Evolutionary conservation across 2,797 vertebrate genomes (phyloP).

Genomic region (Enteromius fasciolatus): DNA sequence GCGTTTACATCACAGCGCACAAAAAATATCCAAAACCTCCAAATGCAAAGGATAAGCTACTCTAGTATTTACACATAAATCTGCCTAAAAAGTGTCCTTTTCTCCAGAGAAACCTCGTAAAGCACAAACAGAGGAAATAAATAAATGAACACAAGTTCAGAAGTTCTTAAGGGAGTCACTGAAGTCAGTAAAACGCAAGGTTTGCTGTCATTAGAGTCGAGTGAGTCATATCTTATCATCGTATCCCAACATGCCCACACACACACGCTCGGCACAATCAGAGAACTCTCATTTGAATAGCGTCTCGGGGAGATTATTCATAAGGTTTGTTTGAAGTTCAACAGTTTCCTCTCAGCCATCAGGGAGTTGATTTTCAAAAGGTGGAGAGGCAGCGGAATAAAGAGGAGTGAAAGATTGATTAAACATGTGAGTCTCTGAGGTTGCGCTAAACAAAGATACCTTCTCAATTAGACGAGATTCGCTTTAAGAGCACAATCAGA

Average conservation of each 20-base stretch:
- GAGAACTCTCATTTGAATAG: conserved; percentile 74
- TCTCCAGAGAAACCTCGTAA: conserved; percentile 25
- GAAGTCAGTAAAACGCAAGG: conserved; percentile 41
- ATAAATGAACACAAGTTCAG: conserved; percentile 44
- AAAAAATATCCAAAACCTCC: neutral
- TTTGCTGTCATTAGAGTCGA: conserved; percentile 50
- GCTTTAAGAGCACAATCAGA: conserved; percentile 62
- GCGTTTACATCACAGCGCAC: neutral
- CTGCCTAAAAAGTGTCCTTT: conserved; percentile 23
- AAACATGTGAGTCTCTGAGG: conserved; percentile 68
- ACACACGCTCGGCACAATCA: conserved; percentile 66
- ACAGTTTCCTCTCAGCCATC: conserved; percentile 74
- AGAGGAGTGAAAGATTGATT: conserved; percentile 73
- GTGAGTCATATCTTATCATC: conserved; percentile 52
- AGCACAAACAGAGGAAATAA: conserved; percentile 20
- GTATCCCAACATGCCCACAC: conserved; percentile 67
- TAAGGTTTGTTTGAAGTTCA: conserved; percentile 83
- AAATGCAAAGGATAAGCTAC: neutral
- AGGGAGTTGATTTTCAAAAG: conserved; percentile 78
- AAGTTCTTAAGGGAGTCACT: conserved; percentile 41
- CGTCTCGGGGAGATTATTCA: conserved; percentile 75
- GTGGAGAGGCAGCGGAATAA: conserved; percentile 71
- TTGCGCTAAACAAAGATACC: conserved; percentile 63
- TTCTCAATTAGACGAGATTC: conserved; percentile 59
- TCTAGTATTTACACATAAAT: conserved; percentile 7